Conservation (phyloP, 2,113 vertebrate genomes). For the Macrotus californicus region DNA sequence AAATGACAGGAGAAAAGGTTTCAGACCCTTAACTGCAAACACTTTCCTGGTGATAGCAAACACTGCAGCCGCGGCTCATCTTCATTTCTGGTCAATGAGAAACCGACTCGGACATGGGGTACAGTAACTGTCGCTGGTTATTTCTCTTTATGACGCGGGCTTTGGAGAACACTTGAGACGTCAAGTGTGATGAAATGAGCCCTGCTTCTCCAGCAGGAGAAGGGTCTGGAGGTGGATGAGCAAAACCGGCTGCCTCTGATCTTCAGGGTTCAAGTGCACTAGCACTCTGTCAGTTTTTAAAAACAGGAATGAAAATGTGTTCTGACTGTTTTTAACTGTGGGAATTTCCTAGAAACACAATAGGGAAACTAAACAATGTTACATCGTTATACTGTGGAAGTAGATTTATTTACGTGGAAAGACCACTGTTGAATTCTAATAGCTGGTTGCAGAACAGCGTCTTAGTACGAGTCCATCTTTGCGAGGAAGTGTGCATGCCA, state of each 20-base stretch:
- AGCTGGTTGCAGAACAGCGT: not conserved
- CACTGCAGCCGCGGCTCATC: not conserved
- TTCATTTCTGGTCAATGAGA: not conserved
- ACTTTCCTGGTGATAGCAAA: not conserved
- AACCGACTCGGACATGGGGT: not conserved
- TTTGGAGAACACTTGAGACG: not conserved
- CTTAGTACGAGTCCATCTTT: not conserved
- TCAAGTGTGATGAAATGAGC: not conserved
- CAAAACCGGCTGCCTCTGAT: not conserved
- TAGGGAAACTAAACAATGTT: not conserved
- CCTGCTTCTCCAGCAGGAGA: not conserved
- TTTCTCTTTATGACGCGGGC: not conserved
- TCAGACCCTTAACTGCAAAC: not conserved
- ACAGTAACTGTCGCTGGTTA: too few species aligned
- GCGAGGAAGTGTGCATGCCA: too few species aligned
- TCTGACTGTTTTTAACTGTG: not conserved
- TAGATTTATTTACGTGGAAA: not conserved
- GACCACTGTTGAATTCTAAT: not conserved
- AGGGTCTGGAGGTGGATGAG: not conserved
- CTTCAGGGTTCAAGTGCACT: not conserved
- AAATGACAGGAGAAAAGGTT: not conserved
- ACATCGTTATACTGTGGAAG: not conserved
- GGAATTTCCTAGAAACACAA: not conserved
- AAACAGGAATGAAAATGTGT: not conserved
- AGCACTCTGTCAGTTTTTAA: not conserved